A percentile compares a stretch with the other conserved stretches of the same genome.
phyloP scores from a whole-genome alignment of 30 jellyfish, hydroid and myxozoan genomes.

The Clytia hemisphaerica region DNA sequence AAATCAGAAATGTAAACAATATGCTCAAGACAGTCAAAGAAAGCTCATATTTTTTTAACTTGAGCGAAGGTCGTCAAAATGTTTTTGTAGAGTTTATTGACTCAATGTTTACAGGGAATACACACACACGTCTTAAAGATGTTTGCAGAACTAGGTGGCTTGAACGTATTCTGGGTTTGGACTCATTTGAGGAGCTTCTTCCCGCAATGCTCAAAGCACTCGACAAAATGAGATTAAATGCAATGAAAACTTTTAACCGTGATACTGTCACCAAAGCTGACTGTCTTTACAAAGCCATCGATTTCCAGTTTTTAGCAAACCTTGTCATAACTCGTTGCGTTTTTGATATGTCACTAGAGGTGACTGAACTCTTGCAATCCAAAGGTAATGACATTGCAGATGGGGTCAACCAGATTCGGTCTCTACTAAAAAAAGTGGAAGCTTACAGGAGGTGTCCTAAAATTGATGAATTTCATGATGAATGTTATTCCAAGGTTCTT shows the following conservation, averaged over 20 bases:
- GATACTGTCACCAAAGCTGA: slow-evolving; percentile 6
- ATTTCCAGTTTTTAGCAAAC: background rate
- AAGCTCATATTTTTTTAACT: slow-evolving; percentile 1
- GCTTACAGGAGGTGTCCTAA: no score
- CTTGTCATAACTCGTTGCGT: background rate
- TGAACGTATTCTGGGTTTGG: slow-evolving; percentile 43
- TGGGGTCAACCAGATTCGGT: background rate
- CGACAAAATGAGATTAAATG: no score
- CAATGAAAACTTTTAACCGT: slow-evolving; percentile 14
- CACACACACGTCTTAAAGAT: slow-evolving; percentile 23
- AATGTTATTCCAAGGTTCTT: no score
- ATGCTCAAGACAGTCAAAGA: slow-evolving; percentile 41
- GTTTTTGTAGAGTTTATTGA: background rate
- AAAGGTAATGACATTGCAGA: background rate
- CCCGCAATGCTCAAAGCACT: no score
- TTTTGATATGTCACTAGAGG: background rate
- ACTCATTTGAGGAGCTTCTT: slow-evolving; percentile 26
- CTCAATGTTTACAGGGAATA: background rate
- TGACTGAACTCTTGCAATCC: background rate
- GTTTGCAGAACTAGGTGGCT: slow-evolving; percentile 70
- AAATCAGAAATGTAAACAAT: slow-evolving; percentile 27
- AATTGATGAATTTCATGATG: no score
- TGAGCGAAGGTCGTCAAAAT: background rate
- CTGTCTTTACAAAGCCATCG: background rate
- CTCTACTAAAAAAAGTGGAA: no score